phyloP scores from a whole-genome alignment of 2,797 vertebrate species.

The Bradypodion ventrale region DNA sequence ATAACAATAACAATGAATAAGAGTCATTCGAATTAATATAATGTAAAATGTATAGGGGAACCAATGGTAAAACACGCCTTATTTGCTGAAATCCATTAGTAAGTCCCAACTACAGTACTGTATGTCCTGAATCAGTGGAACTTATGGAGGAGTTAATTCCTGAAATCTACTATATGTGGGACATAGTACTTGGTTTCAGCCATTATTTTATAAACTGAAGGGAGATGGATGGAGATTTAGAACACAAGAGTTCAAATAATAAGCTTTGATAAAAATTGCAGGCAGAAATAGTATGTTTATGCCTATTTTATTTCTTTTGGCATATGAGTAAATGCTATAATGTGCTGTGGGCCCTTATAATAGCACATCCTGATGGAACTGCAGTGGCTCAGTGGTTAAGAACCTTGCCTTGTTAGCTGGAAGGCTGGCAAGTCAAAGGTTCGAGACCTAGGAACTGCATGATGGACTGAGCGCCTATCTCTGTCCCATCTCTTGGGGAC shows the following conservation, averaged over 20 bases:
- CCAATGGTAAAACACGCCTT: background rate
- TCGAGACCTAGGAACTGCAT: no score
- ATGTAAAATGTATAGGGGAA: background rate
- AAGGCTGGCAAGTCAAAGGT: no score
- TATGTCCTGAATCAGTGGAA: no score
- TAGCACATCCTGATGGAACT: background rate
- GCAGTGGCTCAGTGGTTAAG: no score
- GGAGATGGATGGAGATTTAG: background rate
- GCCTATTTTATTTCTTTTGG: accelerated
- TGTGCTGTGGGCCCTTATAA: background rate
- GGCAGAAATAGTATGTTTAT: background rate
- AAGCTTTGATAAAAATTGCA: background rate
- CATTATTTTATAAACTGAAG: background rate
- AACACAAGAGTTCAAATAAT: background rate
- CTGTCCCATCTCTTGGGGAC: no score
- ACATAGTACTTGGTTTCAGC: background rate
- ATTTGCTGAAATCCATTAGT: no score
- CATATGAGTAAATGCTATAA: background rate
- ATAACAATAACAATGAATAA: no score
- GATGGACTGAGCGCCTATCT: no score
- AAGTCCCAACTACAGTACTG: no score
- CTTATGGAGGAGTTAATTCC: no score
- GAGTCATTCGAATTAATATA: background rate
- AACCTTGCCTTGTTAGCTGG: no score
- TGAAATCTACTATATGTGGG: no score